Percentiles rank a stretch among this genome's conserved stretches.
These are phyloP conservation scores for Triops cancriformis DNA, from an alignment of 1,140 invertebrate species.

Conservation along the genomic window DNA sequence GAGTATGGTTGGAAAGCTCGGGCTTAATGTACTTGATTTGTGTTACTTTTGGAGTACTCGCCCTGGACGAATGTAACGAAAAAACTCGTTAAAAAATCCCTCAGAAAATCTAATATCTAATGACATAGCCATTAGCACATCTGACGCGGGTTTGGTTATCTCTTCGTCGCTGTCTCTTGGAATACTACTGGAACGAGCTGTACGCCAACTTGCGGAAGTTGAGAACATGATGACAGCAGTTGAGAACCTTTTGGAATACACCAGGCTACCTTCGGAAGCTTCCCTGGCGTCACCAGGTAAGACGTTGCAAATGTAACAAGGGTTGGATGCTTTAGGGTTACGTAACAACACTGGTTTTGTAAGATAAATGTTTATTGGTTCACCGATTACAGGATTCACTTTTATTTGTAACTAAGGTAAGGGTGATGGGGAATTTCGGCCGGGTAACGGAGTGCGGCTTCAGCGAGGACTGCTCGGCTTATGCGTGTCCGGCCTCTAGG, in stretches of 20 bases:
- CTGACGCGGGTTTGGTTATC: slow-evolving; percentile 16
- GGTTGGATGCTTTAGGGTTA: no score
- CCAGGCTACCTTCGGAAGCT: slow-evolving; percentile 46
- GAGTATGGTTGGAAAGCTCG: slow-evolving; percentile 59
- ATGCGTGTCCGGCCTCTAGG: no score
- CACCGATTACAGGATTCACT: no score
- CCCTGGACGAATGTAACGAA: slow-evolving; percentile 34
- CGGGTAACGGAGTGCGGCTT: no score
- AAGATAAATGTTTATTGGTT: no score
- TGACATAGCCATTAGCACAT: neutral
- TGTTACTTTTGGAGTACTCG: slow-evolving; percentile 53
- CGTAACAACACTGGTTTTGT: no score
- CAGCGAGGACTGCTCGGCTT: no score
- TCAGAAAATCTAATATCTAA: neutral
- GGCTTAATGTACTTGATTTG: slow-evolving; percentile 56
- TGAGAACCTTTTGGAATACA: slow-evolving; percentile 66
- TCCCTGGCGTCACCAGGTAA: slow-evolving; percentile 35
- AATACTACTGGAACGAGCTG: slow-evolving; percentile 69
- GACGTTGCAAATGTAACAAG: no score
- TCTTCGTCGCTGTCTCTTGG: slow-evolving; percentile 7
- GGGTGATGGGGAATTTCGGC: no score
- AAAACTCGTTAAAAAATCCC: neutral
- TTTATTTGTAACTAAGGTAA: no score
- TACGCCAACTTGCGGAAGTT: slow-evolving; percentile 70
- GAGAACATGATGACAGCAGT: slow-evolving; percentile 75